Evolutionary conservation across 2,797 vertebrate species (phyloP), one percentile per base, ranked within the genome.

Genomic region (Margarornis squamiger): DNA sequence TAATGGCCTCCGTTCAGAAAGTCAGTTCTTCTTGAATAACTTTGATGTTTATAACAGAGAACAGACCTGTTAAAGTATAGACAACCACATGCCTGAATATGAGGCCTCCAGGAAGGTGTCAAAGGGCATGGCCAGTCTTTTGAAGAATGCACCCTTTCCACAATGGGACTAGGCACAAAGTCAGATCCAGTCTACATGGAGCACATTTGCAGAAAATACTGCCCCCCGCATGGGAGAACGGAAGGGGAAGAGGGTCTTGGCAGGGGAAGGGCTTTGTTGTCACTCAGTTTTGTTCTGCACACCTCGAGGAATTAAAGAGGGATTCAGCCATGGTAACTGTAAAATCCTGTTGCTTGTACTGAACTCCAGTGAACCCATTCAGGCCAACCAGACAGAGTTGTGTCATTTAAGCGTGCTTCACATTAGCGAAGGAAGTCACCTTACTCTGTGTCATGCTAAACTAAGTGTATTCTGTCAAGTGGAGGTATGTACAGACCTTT

Each of bases 91-190:
- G 95, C 97, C 97, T 97, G 97, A 97, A 97, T 97, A 96, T 97
- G 97, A 97, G 98, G 93, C 97, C 96, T 98, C 97, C 97, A 96
- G 97, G 97, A 98, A 98, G 97, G 96, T 97, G 93, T 97, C 97
- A 97, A 96, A 97, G 95, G 97, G 97, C 93, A 97, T 98, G 97
- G 92, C 93, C 93, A 95, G 73, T 97, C 83, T 97, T 98, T 97
- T 97, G 97, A 98, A 98, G 97, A 98, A 98, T 96, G 71, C 97
- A 95, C 96, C 97, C 96, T 98, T 97, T 98, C 98, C 96, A 96
- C 98, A 97, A 58, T 98, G 98, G 97, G 95, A 98, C 97, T 98
- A 98, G 97, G 98, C 97, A 95, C 97, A 98, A 98, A 89, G 97
- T 97, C 97, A 98, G 97, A 98, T 94, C 96, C 97, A 95, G 96